Conservation (phyloP, 2,797 vertebrate genomes). For the Channallabes apus region DNA sequence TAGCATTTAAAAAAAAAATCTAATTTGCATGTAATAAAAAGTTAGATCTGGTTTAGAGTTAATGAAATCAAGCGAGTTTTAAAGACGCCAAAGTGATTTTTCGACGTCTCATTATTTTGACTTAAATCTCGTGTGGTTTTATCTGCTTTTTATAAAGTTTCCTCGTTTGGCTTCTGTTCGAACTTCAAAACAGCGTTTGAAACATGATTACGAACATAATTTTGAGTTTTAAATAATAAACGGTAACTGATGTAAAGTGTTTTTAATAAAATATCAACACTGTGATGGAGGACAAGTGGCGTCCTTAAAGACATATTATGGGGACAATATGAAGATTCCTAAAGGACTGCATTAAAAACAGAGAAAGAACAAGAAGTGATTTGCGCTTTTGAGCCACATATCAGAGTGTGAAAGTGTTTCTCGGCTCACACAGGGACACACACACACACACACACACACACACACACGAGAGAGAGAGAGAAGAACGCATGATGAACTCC, state of each 20-base stretch:
- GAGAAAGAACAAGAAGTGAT: not conserved
- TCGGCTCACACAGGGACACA: not conserved
- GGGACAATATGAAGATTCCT: not conserved
- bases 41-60: not conserved
- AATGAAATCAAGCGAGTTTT: not conserved
- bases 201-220: not conserved
- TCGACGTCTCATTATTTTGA: not conserved
- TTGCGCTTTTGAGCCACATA: not conserved
- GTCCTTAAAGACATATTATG: not conserved
- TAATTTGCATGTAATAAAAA: not conserved
- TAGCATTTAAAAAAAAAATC: too few species aligned
- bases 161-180: not conserved
- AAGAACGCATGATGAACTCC: conserved; percentile 61
- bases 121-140: not conserved
- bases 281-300: not conserved
- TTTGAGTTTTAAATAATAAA: not conserved
- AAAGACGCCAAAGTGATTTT: not conserved
- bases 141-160: not conserved
- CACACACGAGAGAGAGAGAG: conserved; percentile 22
- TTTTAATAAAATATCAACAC: not conserved
- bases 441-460: not conserved
- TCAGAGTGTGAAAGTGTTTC: not conserved
- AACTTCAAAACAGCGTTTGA: not conserved
- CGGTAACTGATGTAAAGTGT: not conserved
- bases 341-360: not conserved